phyloP scores from a whole-genome alignment of 2,113 vertebrate species.

The Acrocephalus arundinaceus region DNA sequence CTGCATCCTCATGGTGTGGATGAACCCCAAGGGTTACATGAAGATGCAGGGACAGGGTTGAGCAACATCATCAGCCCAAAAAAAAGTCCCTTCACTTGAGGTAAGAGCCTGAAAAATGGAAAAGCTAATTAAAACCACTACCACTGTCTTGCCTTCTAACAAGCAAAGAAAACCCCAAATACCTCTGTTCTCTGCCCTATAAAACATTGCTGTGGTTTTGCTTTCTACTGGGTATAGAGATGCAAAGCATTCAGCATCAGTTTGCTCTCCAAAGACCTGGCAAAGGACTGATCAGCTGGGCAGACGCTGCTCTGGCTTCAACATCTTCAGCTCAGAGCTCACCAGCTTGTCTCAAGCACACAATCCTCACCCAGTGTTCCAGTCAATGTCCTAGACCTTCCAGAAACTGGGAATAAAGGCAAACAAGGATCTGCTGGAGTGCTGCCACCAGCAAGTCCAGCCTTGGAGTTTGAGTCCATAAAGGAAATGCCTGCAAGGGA shows the following conservation, averaged over 20 bases:
- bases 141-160: background rate
- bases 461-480: background rate
- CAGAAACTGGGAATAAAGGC: background rate
- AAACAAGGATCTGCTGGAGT: background rate
- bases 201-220: fast-evolving
- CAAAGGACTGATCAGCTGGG: background rate
- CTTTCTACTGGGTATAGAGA: background rate
- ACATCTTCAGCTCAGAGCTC: background rate
- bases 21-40: too few relatives aligned
- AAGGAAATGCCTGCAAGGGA: background rate
- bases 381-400: background rate
- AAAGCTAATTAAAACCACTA: background rate
- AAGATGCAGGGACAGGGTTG: background rate
- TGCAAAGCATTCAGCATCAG: background rate
- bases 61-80: background rate
- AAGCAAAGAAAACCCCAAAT: background rate
- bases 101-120: background rate
- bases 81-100: background rate
- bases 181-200: background rate
- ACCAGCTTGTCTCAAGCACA: background rate
- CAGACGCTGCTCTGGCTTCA: background rate
- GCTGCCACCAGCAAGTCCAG: background rate
- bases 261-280: background rate
- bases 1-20: background rate
- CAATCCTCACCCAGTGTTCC: background rate